Evolutionary conservation across 2,797 vertebrate species (phyloP).

Genomic region (Capromys pilorides): DNA sequence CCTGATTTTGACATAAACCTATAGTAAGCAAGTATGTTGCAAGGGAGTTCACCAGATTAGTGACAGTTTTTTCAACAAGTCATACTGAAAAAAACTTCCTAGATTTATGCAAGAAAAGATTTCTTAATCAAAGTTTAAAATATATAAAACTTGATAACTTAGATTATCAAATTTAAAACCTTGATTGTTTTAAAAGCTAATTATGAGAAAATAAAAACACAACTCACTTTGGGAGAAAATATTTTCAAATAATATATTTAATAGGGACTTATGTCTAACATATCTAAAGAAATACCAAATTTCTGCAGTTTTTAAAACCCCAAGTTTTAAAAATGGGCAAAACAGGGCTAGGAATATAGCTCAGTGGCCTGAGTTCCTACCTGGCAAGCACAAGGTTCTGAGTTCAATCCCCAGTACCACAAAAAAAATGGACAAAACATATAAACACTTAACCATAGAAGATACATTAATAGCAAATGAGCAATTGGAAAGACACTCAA

Average conservation of each 20-base stretch:
- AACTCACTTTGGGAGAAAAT: slow-evolving; percentile 38
- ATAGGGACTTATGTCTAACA: slow-evolving; percentile 29
- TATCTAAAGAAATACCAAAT: slow-evolving; percentile 7
- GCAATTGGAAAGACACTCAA: no score
- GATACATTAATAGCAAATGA: neutral
- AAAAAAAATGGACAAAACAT: neutral
- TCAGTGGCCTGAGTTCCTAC: no score
- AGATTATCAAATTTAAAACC: slow-evolving; percentile 23
- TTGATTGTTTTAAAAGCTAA: slow-evolving; percentile 32
- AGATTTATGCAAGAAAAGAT: slow-evolving; percentile 12
- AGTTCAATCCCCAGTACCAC: no score
- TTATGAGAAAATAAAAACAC: slow-evolving; percentile 12
- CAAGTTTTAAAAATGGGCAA: neutral
- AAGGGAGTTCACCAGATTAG: slow-evolving; percentile 5
- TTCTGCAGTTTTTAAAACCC: neutral
- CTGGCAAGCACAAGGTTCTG: no score
- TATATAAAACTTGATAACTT: neutral
- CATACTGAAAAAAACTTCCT: neutral
- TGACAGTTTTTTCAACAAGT: slow-evolving; percentile 14
- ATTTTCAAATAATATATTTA: neutral
- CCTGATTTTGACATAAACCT: slow-evolving; percentile 41
- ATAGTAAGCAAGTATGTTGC: slow-evolving; percentile 12
- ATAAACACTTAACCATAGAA: neutral
- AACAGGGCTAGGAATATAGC: no score
- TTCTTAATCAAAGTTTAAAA: slow-evolving; percentile 40